Conservation (phyloP, 2,888 invertebrate species). For the Hypolimnas misippus region DNA sequence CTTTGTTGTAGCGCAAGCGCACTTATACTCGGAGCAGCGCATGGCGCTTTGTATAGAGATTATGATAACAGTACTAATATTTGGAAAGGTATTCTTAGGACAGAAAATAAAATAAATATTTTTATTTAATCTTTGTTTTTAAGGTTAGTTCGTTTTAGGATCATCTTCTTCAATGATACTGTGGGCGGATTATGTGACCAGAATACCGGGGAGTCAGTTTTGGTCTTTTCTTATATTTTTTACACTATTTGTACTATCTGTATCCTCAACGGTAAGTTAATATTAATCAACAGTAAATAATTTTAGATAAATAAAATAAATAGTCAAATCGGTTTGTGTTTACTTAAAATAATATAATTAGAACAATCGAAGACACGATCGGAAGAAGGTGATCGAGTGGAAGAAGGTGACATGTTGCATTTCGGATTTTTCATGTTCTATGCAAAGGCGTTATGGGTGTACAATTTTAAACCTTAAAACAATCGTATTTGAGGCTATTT, state of each 20-base stretch:
- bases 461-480: too few species aligned
- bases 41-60: slow-evolving; percentile 65
- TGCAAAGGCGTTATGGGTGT: too few species aligned
- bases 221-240: slow-evolving; percentile 75
- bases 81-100: slow-evolving; percentile 52
- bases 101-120: background rate
- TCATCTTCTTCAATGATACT: slow-evolving; percentile 64
- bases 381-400: too few species aligned
- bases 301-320: too few species aligned
- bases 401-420: too few species aligned
- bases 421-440: too few species aligned
- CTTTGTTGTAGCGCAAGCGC: slow-evolving; percentile 57
- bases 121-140: too few species aligned
- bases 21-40: slow-evolving; percentile 63
- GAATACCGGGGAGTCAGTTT: slow-evolving; percentile 75
- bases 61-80: slow-evolving; percentile 64
- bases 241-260: slow-evolving; percentile 63
- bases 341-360: too few species aligned
- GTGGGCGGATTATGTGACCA: slow-evolving; percentile 73
- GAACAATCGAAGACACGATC: too few species aligned
- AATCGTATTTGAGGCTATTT: too few species aligned
- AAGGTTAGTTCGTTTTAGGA: slow-evolving; percentile 49
- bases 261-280: slow-evolving; percentile 65
- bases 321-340: too few species aligned
- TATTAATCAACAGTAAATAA: background rate